A percentile compares a stretch with the other conserved stretches of the same genome.
phyloP scores from a whole-genome alignment of 1,140 invertebrate species.

The Tetranychus urticae region DNA sequence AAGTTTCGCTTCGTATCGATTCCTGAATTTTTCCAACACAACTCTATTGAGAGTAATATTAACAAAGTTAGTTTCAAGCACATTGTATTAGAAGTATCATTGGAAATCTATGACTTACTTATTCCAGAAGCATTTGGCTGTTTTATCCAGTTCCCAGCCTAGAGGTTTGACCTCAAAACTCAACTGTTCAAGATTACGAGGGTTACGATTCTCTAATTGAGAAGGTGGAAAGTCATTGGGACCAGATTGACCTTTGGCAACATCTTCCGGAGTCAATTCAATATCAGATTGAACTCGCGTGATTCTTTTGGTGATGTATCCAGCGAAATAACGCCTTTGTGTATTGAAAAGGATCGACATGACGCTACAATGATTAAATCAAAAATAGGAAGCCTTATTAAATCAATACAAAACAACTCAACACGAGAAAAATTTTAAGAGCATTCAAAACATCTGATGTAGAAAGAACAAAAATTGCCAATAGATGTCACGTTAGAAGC shows the following conservation, averaged over 20 bases:
- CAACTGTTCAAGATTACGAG: conserved; percentile 10
- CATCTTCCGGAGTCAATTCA: conserved; percentile 2
- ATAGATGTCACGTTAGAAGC: too few species aligned
- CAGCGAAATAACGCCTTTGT: too few species aligned
- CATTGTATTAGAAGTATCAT: not conserved
- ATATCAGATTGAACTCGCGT: conserved; percentile 6
- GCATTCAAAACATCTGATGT: too few species aligned
- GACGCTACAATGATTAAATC: too few species aligned
- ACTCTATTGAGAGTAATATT: conserved; percentile 1
- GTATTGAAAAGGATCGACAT: too few species aligned
- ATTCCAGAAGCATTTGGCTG: conserved; percentile 2
- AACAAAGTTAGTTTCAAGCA: not conserved
- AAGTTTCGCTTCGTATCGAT: conserved; percentile 3
- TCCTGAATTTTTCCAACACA: conserved; percentile 4
- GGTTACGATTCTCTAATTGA: conserved; percentile 7
- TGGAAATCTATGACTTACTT: not conserved
- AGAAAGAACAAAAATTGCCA: too few species aligned
- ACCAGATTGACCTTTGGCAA: not conserved
- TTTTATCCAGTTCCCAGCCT: conserved; percentile 7
- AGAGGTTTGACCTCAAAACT: conserved; percentile 4
- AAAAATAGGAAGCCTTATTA: too few species aligned
- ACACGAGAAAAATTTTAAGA: too few species aligned
- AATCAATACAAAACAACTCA: too few species aligned
- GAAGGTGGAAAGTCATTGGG: not conserved
- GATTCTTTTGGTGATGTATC: conserved; percentile 1